These are phyloP conservation scores for Chamaea fasciata DNA, from an alignment of 2,113 vertebrate species.

Conservation along the genomic window DNA sequence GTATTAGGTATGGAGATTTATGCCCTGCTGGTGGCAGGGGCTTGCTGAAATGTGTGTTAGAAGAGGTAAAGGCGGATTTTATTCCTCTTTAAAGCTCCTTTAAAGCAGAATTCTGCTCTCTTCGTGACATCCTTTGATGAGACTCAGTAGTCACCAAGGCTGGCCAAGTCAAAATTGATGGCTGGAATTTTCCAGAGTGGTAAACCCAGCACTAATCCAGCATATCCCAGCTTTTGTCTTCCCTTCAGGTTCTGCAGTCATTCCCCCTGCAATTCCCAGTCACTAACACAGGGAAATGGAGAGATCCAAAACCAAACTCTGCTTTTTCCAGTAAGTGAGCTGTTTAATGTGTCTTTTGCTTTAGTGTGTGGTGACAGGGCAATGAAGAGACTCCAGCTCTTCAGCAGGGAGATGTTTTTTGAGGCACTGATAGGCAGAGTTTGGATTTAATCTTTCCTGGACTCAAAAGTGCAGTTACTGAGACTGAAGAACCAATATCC, in stretches of 20 bases:
- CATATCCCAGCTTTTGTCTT: accelerated
- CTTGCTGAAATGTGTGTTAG: neutral
- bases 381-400: neutral
- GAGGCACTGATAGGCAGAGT: neutral
- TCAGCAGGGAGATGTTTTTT: neutral
- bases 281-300: neutral
- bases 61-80: neutral
- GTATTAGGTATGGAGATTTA: conserved; percentile 8
- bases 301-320: neutral
- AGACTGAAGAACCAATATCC: neutral
- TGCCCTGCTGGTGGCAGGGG: neutral
- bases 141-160: neutral
- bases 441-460: neutral
- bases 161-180: neutral
- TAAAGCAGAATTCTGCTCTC: neutral
- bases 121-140: accelerated
- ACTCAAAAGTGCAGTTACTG: neutral
- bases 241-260: accelerated
- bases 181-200: neutral
- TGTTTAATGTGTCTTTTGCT: neutral
- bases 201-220: neutral
- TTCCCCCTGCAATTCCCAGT: neutral
- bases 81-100: neutral
- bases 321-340: neutral
- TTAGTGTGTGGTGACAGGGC: neutral